Conservation (phyloP, 1,140 invertebrate species). For the Drosophila baimaii region DNA sequence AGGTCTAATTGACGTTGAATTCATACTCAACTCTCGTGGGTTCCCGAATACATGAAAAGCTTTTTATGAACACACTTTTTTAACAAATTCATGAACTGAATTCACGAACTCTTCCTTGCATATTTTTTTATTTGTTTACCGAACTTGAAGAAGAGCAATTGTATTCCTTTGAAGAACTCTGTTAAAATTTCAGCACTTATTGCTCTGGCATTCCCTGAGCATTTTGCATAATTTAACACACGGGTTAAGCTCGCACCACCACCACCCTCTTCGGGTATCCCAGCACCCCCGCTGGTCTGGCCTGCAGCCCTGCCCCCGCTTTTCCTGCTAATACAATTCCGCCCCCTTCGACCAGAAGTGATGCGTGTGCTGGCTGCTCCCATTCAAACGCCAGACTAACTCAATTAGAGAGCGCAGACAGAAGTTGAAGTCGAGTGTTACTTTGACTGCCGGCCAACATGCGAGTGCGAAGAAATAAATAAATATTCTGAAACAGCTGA, state of each 20-base stretch:
- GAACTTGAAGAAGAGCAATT: constrained; percentile 4
- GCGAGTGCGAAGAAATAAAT: constrained; percentile 46
- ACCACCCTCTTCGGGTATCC: background rate
- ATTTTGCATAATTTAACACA: constrained; percentile 56
- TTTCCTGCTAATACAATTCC: constrained; percentile 40
- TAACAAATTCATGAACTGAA: no score
- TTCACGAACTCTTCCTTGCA: no score
- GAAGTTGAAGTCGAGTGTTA: constrained; percentile 55
- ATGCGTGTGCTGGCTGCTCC: constrained; percentile 43
- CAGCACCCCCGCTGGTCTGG: constrained; percentile 25
- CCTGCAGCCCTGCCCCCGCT: constrained; percentile 9
- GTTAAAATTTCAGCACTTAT: constrained; percentile 36
- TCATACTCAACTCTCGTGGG: no score
- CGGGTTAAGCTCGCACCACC: constrained; percentile 26
- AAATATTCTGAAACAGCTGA: constrained; percentile 33
- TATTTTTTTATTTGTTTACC: no score
- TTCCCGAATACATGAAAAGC: no score
- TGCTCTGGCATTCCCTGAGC: constrained; percentile 26
- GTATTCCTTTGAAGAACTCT: background rate
- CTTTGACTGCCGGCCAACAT: constrained; percentile 56
- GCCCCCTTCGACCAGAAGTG: constrained; percentile 32
- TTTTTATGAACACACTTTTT: no score
- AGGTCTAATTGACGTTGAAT: no score
- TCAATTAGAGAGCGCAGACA: constrained; percentile 59
- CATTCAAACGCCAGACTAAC: constrained; percentile 58